Conservation (phyloP, 2,888 invertebrate genomes). For the Dioctria linearis region DNA sequence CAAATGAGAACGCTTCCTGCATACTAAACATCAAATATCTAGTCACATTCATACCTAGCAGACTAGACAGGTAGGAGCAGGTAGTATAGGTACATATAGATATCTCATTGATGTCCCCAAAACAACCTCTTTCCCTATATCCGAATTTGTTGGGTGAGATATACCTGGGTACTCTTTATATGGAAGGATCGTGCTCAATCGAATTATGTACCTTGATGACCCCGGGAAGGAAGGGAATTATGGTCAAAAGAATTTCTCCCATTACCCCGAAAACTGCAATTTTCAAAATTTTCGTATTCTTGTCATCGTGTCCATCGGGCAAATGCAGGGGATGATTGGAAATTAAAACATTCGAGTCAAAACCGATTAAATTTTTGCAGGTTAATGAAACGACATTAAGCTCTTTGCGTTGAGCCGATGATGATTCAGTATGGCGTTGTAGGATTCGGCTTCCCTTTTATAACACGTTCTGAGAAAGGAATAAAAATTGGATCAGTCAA, state of each 20-base stretch:
- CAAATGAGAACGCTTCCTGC: slow-evolving; percentile 4
- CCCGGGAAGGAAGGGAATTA: too few relatives aligned
- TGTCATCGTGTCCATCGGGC: too few relatives aligned
- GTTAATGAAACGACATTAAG: not conserved
- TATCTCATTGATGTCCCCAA: not conserved
- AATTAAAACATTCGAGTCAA: not conserved
- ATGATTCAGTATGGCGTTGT: not conserved
- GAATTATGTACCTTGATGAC: not conserved
- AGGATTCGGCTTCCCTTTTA: too few relatives aligned
- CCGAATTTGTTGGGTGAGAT: not conserved
- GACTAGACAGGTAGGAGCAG: too few relatives aligned
- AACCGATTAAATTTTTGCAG: not conserved
- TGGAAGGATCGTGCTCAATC: not conserved
- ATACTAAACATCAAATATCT: slow-evolving; percentile 32
- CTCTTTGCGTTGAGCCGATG: slow-evolving; percentile 1
- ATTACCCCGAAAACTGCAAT: too few relatives aligned
- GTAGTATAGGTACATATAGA: not conserved
- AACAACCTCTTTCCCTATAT: not conserved
- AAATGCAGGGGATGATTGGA: not conserved
- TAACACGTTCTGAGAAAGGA: not conserved
- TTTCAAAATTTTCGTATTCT: too few relatives aligned
- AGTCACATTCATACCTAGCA: slow-evolving; percentile 17
- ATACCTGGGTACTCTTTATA: too few relatives aligned
- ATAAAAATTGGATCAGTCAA: slow-evolving; percentile 30
- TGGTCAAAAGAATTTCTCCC: too few relatives aligned